Evolutionary conservation across 2,888 invertebrate species (phyloP), one percentile per base, ranked within the genome.

Genomic region (Colletes collaris): DNA sequence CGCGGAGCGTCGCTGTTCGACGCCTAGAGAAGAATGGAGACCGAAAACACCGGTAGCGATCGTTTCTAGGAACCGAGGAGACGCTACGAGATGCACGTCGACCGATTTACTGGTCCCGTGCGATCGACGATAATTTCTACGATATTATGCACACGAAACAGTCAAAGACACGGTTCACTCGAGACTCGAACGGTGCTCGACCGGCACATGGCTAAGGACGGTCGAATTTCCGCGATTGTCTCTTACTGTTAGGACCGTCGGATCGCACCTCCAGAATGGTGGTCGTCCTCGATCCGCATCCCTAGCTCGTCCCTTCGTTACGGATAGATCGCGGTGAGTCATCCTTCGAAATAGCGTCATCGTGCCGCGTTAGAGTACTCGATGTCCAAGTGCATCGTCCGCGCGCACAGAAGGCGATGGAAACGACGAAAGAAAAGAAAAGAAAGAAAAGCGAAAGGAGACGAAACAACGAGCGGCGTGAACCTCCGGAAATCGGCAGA

Each of bases 1-100:
- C 90, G 90, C 89, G 76, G 73, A 77, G 89, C 84, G 90, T 89
- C 90, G 89, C 88, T 81, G 60, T 70, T 58, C 60, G 71, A 65
- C 81, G 70, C 62, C 59, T 74, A 58, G 49, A 37, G 62, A 52
- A n/a, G 35, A 44, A 74, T 37, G 27, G 49, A 52, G 37, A 58
- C 8, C 49, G 53, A 16, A 19, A 59, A 50, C 50, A 46, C n/a
- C 55, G 56, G 16, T 6, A 44, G 52, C 40, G 56, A 60, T n/a
- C 27, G 27, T 50, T 19, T 7, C 13, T 13, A 7, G 19, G 16
- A 66, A 13, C n/a, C 27, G 27, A 27, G 52, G 52, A 52, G 64
- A 52, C 52, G 64, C 37, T 27, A 44, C 40, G 66, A 66, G 55
- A 13, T 40, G 55, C 58, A 40, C 68, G 52, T 52, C 27, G 52